Conservation (phyloP, 2,797 vertebrate genomes). For the Chaenodraco wilsoni region DNA sequence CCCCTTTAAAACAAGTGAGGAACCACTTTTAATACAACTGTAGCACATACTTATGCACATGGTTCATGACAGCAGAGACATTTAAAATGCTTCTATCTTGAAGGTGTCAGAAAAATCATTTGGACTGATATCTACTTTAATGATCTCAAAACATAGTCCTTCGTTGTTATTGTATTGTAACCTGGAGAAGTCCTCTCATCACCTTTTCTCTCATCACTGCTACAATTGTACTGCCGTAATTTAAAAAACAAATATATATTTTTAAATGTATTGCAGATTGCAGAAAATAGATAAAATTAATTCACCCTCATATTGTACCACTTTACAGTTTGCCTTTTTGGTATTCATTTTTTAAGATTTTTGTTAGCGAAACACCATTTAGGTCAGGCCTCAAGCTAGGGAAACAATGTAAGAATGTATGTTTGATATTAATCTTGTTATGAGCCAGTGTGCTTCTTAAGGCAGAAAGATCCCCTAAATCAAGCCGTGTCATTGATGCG, state of each 20-base stretch:
- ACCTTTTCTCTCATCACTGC: not conserved
- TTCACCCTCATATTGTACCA: not conserved
- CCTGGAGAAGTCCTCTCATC: not conserved
- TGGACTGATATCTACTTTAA: not conserved
- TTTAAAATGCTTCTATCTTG: not conserved
- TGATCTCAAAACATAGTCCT: not conserved
- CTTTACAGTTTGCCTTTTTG: constrained; percentile 5
- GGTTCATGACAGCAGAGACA: not conserved
- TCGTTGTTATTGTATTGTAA: not conserved
- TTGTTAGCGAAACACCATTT: not conserved
- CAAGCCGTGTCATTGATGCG: not conserved
- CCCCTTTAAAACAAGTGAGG: constrained; percentile 87
- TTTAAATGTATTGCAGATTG: constrained; percentile 19
- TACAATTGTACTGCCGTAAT: not conserved
- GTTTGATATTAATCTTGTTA: constrained; percentile 1
- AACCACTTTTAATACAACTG: not conserved
- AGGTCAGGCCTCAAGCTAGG: not conserved
- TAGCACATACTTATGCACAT: not conserved
- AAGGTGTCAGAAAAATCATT: constrained; percentile 1
- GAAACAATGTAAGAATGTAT: not conserved
- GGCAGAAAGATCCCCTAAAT: not conserved
- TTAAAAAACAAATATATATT: not conserved
- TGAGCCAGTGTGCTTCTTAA: not conserved
- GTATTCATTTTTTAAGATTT: no score
- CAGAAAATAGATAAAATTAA: constrained; percentile 19